phyloP scores from a whole-genome alignment of 1,140 invertebrate species.

The Cherax destructor region DNA sequence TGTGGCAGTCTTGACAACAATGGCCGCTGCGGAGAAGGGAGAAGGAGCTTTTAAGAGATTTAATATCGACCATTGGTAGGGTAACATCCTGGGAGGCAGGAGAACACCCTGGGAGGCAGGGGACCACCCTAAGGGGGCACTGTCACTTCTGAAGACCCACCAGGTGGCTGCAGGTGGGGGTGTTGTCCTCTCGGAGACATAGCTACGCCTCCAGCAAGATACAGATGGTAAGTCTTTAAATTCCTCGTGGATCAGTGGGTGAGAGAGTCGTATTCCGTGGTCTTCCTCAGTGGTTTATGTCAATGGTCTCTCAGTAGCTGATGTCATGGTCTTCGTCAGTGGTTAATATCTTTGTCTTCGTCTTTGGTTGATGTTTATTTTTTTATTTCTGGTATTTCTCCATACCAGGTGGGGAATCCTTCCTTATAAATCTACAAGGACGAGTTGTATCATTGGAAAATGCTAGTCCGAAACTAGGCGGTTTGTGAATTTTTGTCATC shows the following conservation, averaged over 20 bases:
- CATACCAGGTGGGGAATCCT: too few species aligned
- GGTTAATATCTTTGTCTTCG: not conserved
- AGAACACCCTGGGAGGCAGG: not conserved
- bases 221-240: not conserved
- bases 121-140: too few species aligned
- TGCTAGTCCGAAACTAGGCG: too few species aligned
- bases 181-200: too few species aligned
- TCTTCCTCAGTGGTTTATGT: not conserved
- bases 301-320: not conserved
- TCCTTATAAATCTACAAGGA: too few species aligned
- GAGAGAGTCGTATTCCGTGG: not conserved
- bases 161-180: too few species aligned
- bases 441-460: too few species aligned
- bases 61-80: not conserved
- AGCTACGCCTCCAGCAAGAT: not conserved
- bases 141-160: too few species aligned
- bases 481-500: too few species aligned
- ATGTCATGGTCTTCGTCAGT: not conserved
- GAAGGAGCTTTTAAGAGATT: not conserved
- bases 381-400: too few species aligned
- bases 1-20: not conserved
- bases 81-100: not conserved
- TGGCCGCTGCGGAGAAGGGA: too few species aligned
- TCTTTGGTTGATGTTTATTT: too few species aligned
- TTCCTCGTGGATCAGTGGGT: not conserved